Evolutionary conservation across 2,888 invertebrate genomes (phyloP).

Genomic region (Hypomecis atomaria): DNA sequence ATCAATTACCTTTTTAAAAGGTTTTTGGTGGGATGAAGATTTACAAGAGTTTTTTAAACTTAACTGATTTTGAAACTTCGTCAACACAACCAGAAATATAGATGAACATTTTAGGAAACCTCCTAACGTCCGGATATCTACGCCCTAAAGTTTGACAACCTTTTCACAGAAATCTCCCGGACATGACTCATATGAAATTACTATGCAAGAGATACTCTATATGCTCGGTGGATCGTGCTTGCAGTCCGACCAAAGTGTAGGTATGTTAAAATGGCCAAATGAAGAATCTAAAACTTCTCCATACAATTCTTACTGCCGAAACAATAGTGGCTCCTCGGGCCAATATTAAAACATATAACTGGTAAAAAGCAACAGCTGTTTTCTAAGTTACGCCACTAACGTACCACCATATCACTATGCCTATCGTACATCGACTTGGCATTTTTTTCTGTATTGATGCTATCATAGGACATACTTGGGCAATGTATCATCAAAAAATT

Average conservation of each 20-base stretch:
- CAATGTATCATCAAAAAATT: neutral
- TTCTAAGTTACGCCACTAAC: neutral
- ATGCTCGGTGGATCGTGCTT: neutral
- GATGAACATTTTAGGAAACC: too few species aligned
- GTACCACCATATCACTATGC: neutral
- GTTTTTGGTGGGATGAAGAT: too few species aligned
- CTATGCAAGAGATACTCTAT: neutral
- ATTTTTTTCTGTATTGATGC: too few species aligned
- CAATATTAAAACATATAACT: neutral
- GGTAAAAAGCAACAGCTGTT: neutral
- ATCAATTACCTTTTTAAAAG: too few species aligned
- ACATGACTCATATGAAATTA: slow-evolving; percentile 5
- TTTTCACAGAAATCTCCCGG: neutral
- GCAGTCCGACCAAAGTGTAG: neutral
- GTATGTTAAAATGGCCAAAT: neutral
- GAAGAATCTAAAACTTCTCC: neutral
- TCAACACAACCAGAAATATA: too few species aligned
- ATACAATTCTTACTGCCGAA: neutral
- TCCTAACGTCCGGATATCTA: too few species aligned
- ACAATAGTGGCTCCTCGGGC: neutral
- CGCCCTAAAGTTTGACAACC: too few species aligned
- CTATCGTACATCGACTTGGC: too few species aligned
- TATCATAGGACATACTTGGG: neutral
- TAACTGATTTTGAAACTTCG: too few species aligned
- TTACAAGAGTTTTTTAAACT: too few species aligned